A percentile compares a stretch with the other conserved stretches of the same genome.
Evolutionary conservation across 2,113 vertebrate genomes (phyloP).

Genomic region (Brienomyrus longianalis): DNA sequence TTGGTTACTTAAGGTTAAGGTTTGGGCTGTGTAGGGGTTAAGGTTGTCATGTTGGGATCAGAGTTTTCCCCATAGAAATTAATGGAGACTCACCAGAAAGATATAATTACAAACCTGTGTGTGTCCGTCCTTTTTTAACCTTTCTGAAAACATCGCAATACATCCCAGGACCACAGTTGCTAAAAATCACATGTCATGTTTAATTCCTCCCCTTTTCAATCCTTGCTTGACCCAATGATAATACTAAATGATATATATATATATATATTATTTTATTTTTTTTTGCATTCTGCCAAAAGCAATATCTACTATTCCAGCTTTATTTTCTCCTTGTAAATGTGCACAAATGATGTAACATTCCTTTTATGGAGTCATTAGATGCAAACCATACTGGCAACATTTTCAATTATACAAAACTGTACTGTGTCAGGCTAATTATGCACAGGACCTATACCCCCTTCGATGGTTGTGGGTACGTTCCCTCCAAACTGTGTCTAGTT

Average conservation of each 20-base stretch:
- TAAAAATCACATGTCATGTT: not conserved
- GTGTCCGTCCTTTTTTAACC: not conserved
- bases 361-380: not conserved
- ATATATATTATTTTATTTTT: not conserved
- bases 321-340: not conserved
- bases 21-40: too few species aligned
- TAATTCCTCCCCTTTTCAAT: not conserved
- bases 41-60: too few species aligned
- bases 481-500: constrained; percentile 40
- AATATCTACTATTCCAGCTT: not conserved
- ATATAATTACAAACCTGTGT: too few species aligned
- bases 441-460: constrained; percentile 54
- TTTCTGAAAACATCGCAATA: not conserved
- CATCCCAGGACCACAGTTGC: not conserved
- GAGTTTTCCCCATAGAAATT: too few species aligned
- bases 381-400: constrained; percentile 34
- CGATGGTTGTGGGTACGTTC: constrained; percentile 36
- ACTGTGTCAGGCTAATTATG: constrained; percentile 69
- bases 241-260: not conserved
- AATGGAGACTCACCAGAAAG: too few species aligned
- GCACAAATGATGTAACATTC: not conserved
- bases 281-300: not conserved
- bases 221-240: not conserved
- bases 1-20: too few species aligned
- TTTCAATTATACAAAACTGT: constrained; percentile 57